A percentile compares a stretch with the other conserved stretches of the same genome.
Evolutionary conservation across 2,797 vertebrate genomes (phyloP).

Genomic region (Aphelocoma californica): DNA sequence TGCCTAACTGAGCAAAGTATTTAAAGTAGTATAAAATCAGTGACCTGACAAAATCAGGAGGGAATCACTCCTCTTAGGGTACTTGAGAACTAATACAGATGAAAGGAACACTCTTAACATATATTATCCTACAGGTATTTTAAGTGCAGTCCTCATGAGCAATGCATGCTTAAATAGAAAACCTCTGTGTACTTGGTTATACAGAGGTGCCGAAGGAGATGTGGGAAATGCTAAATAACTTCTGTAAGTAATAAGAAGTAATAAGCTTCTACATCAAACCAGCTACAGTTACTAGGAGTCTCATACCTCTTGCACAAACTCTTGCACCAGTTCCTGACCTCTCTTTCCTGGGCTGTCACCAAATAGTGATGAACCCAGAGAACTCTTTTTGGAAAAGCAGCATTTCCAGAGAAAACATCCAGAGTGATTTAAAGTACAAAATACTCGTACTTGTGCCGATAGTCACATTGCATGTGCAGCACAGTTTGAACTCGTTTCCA

Average conservation of each 20-base stretch:
- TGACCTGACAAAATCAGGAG: neutral
- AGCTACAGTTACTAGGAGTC: neutral
- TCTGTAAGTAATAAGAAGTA: neutral
- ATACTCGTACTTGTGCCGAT: neutral
- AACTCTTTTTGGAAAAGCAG: neutral
- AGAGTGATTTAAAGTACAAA: neutral
- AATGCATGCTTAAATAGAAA: neutral
- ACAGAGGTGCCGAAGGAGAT: neutral
- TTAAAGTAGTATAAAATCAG: neutral
- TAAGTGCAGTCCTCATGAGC: neutral
- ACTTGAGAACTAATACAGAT: neutral
- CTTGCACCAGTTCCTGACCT: neutral
- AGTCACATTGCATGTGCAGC: neutral
- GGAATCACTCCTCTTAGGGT: neutral
- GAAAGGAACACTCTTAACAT: neutral
- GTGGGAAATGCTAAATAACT: neutral
- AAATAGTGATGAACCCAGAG: neutral
- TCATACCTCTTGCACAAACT: rapidly evolving
- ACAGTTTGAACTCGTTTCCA: neutral
- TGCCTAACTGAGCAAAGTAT: neutral
- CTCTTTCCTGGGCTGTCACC: neutral
- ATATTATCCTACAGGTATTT: neutral
- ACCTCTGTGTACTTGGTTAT: rapidly evolving
- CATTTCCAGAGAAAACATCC: neutral
- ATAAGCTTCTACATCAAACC: neutral